phyloP scores from a whole-genome alignment of 1,140 invertebrate genomes.

The Protaetia brevitarsis region DNA sequence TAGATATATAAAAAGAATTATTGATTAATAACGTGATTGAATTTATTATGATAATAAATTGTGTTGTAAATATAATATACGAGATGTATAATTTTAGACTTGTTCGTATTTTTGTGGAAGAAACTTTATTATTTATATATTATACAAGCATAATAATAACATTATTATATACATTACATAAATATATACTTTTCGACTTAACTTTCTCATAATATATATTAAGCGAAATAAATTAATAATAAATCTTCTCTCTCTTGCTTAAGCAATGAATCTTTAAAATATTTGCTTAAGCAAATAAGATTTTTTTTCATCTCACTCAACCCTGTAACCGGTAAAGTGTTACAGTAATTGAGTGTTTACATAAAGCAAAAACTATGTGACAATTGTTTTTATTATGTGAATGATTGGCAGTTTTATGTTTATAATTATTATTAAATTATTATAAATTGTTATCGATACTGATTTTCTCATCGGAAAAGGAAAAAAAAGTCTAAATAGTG shows the following conservation, averaged over 20 bases:
- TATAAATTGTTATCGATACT: neutral
- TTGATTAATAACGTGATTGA: constrained; percentile 6
- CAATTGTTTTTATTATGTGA: neutral
- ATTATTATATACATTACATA: too few relatives aligned
- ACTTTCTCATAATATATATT: too few relatives aligned
- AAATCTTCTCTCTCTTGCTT: too few relatives aligned
- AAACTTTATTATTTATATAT: neutral
- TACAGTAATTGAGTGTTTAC: neutral
- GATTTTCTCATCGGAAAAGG: constrained; percentile 13
- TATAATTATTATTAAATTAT: constrained; percentile 13
- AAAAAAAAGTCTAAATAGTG: constrained; percentile 9
- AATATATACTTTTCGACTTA: too few relatives aligned
- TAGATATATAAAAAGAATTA: too few relatives aligned
- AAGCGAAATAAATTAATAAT: too few relatives aligned
- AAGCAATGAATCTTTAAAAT: too few relatives aligned
- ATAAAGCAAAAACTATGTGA: neutral
- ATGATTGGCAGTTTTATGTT: constrained; percentile 2
- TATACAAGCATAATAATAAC: too few relatives aligned
- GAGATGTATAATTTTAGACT: constrained; percentile 16
- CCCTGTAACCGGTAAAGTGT: neutral
- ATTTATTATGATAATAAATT: too few relatives aligned
- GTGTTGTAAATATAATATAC: constrained; percentile 11
- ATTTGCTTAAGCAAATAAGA: constrained; percentile 15
- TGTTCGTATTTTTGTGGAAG: constrained; percentile 17
- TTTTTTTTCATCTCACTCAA: constrained; percentile 4